Conservation (phyloP, 2,888 invertebrate genomes). For the Drosophila basisetae region DNA sequence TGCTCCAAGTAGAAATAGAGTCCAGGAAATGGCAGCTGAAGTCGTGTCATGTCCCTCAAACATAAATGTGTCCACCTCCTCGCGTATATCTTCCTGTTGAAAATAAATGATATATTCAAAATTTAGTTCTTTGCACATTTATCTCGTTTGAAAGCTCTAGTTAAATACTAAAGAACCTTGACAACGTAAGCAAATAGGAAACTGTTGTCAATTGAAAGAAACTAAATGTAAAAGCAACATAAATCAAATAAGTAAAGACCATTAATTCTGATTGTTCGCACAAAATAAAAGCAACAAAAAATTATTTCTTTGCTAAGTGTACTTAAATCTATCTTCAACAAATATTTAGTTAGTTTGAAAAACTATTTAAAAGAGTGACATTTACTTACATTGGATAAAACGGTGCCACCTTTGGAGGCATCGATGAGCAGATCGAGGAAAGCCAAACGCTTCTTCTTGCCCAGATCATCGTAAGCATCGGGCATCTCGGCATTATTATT, state of each 20-base stretch:
- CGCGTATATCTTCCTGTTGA: conserved; percentile 86
- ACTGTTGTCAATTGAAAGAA: no score
- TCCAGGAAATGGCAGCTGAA: conserved; percentile 85
- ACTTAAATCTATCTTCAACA: not conserved
- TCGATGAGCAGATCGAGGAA: conserved; percentile 87
- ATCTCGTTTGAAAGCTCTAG: not conserved
- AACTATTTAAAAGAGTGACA: not conserved
- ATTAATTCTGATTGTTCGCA: no score
- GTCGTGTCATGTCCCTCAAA: conserved; percentile 87
- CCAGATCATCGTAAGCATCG: conserved; percentile 82
- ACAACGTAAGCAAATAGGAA: no score
- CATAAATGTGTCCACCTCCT: conserved; percentile 89
- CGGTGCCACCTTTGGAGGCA: conserved; percentile 86
- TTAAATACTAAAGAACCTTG: no score
- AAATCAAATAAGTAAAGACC: no score
- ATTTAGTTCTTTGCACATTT: not conserved
- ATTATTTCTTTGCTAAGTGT: not conserved
- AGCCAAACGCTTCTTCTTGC: conserved; percentile 86
- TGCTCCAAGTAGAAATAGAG: conserved; percentile 83
- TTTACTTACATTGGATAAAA: conserved; percentile 77
- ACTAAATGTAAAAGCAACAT: no score
- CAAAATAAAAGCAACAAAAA: not conserved
- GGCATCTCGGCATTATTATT: conserved; percentile 73
- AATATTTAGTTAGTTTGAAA: no score
- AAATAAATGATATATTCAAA: not conserved